Conservation (phyloP, 2,797 vertebrate genomes). For the Pseudochirops cupreus region DNA sequence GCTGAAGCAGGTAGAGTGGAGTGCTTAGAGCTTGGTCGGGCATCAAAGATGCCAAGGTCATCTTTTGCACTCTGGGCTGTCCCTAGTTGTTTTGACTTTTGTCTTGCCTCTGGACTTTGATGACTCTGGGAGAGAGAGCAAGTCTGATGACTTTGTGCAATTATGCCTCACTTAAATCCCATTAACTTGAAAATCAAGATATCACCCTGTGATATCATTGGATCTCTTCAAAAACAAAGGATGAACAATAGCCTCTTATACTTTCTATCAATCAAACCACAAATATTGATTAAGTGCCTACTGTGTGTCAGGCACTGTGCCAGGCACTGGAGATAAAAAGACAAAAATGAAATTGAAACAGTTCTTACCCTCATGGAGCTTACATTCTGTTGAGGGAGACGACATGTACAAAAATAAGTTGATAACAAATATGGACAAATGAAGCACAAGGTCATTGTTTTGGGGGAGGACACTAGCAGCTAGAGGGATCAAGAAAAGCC, state of each 20-base stretch:
- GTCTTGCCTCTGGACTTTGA: too few species aligned
- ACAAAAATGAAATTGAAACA: neutral
- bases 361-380: neutral
- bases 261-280: neutral
- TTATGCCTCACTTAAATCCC: too few species aligned
- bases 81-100: too few species aligned
- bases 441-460: neutral
- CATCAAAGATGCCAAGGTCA: too few species aligned
- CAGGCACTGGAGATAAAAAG: neutral
- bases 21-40: too few species aligned
- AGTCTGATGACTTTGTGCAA: too few species aligned
- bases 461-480: neutral
- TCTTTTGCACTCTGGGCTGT: too few species aligned
- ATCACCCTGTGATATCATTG: too few species aligned
- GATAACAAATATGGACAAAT: neutral
- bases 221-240: too few species aligned
- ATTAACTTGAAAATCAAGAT: too few species aligned
- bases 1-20: too few species aligned
- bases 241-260: neutral
- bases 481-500: neutral
- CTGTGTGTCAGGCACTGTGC: neutral
- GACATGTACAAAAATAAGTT: neutral
- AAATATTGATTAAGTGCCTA: neutral
- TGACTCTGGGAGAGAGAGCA: too few species aligned
- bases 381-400: neutral